phyloP scores from a whole-genome alignment of 2,113 vertebrate genomes.

The Percopsis transmontana region DNA sequence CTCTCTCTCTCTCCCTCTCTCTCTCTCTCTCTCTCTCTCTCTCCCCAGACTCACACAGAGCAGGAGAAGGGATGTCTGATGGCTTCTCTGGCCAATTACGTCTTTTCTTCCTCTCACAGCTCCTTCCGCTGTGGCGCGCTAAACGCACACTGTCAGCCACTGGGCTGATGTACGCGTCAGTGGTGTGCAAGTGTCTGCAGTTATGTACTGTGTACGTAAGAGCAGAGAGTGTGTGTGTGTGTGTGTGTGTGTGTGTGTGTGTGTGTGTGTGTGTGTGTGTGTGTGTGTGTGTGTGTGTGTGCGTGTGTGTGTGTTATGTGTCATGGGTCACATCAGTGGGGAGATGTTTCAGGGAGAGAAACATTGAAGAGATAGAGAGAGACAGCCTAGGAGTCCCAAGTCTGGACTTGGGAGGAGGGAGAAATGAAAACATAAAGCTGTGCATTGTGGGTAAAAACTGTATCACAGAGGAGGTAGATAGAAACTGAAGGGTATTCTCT shows the following conservation, averaged over 20 bases:
- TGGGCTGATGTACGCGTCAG: slow-evolving; percentile 1
- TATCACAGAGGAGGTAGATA: background rate
- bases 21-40: slow-evolving; percentile 6
- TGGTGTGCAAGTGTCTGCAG: background rate
- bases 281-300: background rate
- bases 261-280: slow-evolving; percentile 11
- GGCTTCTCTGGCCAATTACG: slow-evolving; percentile 14
- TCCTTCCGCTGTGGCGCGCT: slow-evolving; percentile 18
- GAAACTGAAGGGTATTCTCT: background rate
- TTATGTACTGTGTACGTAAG: background rate
- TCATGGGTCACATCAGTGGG: slow-evolving; percentile 29
- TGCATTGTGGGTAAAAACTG: background rate
- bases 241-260: slow-evolving; percentile 10
- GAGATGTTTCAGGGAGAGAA: slow-evolving; percentile 26
- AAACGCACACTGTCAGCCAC: slow-evolving; percentile 30
- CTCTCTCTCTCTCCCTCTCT: slow-evolving; percentile 25
- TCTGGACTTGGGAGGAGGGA: slow-evolving; percentile 2
- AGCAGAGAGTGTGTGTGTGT: slow-evolving; percentile 20
- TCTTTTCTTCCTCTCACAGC: slow-evolving; percentile 21
- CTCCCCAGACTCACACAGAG: background rate
- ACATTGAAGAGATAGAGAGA: slow-evolving; percentile 30
- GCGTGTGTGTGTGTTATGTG: slow-evolving; percentile 11
- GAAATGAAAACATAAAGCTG: background rate
- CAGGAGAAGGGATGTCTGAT: slow-evolving; percentile 13
- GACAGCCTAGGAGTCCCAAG: slow-evolving; percentile 16